Conservation (phyloP, 2,113 vertebrate genomes). For the Anguilla rostrata region DNA sequence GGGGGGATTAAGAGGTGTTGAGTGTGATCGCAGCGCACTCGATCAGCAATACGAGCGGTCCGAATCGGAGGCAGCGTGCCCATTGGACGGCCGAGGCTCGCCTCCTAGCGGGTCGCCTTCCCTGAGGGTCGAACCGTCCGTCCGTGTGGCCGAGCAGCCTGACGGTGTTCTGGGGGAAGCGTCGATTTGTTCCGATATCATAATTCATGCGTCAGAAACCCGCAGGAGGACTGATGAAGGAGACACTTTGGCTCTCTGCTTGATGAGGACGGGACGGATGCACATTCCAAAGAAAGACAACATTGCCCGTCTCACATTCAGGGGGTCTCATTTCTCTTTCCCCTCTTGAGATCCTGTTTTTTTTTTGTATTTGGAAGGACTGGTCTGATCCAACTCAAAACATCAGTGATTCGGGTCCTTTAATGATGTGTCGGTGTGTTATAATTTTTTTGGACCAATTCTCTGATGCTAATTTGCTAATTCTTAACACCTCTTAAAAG, state of each 20-base stretch:
- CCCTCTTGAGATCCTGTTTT: background rate
- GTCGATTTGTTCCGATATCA: background rate
- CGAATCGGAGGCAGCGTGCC: background rate
- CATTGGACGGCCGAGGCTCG: background rate
- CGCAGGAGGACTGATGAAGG: background rate
- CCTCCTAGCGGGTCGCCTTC: background rate
- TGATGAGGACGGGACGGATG: no score
- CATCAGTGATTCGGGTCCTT: no score
- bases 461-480: background rate
- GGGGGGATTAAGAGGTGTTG: background rate
- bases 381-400: constrained; percentile 25
- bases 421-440: background rate
- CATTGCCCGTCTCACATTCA: background rate
- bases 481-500: background rate
- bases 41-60: no score
- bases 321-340: constrained; percentile 54
- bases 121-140: background rate
- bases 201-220: background rate
- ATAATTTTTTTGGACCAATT: no score
- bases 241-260: background rate
- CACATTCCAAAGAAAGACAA: background rate
- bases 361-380: constrained; percentile 34
- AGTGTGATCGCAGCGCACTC: background rate
- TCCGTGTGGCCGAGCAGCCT: background rate
- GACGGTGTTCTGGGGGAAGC: background rate